Evolutionary conservation across 1,140 invertebrate species (phyloP).

Genomic region (Gryon sp.): DNA sequence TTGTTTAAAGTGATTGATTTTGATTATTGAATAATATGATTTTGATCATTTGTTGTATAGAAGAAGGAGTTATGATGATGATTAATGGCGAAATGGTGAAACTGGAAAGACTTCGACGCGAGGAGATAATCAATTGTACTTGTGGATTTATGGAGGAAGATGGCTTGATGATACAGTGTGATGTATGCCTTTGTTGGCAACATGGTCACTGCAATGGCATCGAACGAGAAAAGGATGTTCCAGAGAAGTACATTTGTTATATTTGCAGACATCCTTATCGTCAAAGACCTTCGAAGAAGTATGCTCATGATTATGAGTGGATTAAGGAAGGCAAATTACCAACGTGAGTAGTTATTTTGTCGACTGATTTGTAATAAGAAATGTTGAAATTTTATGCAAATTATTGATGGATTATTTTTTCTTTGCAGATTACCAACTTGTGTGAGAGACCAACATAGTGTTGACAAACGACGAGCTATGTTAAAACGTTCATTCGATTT

Average conservation of each 20-base stretch:
- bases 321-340: constrained; percentile 90
- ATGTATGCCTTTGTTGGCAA: constrained; percentile 96
- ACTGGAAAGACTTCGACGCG: constrained; percentile 76
- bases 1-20: neutral
- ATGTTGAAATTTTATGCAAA: too few relatives aligned
- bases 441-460: constrained; percentile 73
- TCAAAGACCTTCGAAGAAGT: constrained; percentile 85
- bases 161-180: constrained; percentile 97
- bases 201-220: constrained; percentile 94
- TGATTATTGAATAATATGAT: neutral
- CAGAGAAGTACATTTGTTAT: constrained; percentile 93
- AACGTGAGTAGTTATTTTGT: too few relatives aligned
- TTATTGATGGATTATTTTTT: too few relatives aligned
- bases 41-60: constrained; percentile 54
- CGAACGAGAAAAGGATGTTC: constrained; percentile 88
- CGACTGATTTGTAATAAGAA: too few relatives aligned
- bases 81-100: constrained; percentile 77
- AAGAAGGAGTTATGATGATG: constrained; percentile 75
- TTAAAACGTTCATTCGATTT: constrained; percentile 86
- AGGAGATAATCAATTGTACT: constrained; percentile 93
- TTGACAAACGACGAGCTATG: constrained; percentile 77
- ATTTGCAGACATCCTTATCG: constrained; percentile 90
- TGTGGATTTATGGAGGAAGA: constrained; percentile 92
- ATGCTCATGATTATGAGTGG: constrained; percentile 92
- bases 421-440: constrained; percentile 72